These are phyloP conservation scores for Cydia pomonella DNA, from an alignment of 1,140 invertebrate species.

Conservation along the genomic window DNA sequence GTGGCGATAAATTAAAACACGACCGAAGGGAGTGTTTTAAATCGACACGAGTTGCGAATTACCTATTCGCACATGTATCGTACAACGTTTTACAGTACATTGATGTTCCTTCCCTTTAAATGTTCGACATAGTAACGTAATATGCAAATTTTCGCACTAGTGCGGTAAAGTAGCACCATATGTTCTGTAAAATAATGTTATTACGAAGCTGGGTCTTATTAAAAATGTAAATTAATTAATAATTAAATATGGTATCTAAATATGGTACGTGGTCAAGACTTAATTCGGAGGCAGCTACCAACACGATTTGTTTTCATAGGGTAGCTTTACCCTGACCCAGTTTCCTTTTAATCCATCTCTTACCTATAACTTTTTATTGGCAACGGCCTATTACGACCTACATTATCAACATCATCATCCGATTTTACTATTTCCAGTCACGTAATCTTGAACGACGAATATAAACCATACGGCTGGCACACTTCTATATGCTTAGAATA, in stretches of 20 bases:
- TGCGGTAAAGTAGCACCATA: too few relatives aligned
- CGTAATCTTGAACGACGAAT: constrained; percentile 76
- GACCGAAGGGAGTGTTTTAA: too few relatives aligned
- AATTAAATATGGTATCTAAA: too few relatives aligned
- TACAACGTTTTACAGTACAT: too few relatives aligned
- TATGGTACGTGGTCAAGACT: background rate
- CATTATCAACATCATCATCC: constrained; percentile 80
- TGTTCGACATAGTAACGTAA: too few relatives aligned
- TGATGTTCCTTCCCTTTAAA: too few relatives aligned
- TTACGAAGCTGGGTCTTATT: background rate
- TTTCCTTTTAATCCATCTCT: constrained; percentile 78
- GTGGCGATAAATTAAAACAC: too few relatives aligned
- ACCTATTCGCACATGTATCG: too few relatives aligned
- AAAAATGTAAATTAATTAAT: constrained; percentile 8
- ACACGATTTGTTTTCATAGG: constrained; percentile 70
- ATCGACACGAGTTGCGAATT: too few relatives aligned
- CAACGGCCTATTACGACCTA: constrained; percentile 77
- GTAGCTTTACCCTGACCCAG: constrained; percentile 71
- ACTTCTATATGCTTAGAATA: constrained; percentile 44
- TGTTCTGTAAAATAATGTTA: constrained; percentile 29
- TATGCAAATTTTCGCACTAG: too few relatives aligned
- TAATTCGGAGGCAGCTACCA: constrained; percentile 44
- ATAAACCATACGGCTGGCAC: constrained; percentile 66
- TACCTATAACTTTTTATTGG: constrained; percentile 80
- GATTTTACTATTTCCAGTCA: constrained; percentile 80